Evolutionary conservation across 2,888 invertebrate genomes (phyloP).

Genomic region (Onchidella celtica): DNA sequence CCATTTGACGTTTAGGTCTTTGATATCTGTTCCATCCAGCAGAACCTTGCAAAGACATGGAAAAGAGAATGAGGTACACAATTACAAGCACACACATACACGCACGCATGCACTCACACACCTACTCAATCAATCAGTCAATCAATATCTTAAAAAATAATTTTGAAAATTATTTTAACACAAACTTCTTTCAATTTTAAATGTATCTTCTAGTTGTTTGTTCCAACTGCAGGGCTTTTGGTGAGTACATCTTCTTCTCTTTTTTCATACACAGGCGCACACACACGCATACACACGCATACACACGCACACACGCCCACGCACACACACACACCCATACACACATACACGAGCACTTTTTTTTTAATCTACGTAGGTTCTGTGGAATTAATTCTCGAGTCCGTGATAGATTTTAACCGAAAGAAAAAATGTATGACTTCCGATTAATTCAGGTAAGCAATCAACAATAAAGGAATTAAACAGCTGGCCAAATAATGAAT

Average conservation of each 20-base stretch:
- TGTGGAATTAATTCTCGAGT: too few species aligned
- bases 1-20: slow-evolving; percentile 81
- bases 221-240: too few species aligned
- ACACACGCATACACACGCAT: background rate
- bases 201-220: too few species aligned
- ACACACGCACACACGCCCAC: background rate
- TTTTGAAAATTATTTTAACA: too few species aligned
- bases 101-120: background rate
- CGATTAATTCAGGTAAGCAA: too few species aligned
- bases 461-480: too few species aligned
- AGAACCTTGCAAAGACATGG: slow-evolving; percentile 63
- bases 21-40: slow-evolving; percentile 81
- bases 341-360: background rate
- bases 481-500: too few species aligned
- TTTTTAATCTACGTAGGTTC: too few species aligned
- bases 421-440: too few species aligned
- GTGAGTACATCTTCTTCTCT: too few species aligned
- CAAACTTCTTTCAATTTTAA: too few species aligned
- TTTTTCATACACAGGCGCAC: background rate
- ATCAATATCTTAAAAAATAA: background rate
- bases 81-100: slow-evolving; percentile 12
- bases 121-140: background rate
- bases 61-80: background rate
- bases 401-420: too few species aligned
- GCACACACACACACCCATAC: background rate